phyloP scores from a whole-genome alignment of 2,113 vertebrate species.

The Scophthalmus maximus region DNA sequence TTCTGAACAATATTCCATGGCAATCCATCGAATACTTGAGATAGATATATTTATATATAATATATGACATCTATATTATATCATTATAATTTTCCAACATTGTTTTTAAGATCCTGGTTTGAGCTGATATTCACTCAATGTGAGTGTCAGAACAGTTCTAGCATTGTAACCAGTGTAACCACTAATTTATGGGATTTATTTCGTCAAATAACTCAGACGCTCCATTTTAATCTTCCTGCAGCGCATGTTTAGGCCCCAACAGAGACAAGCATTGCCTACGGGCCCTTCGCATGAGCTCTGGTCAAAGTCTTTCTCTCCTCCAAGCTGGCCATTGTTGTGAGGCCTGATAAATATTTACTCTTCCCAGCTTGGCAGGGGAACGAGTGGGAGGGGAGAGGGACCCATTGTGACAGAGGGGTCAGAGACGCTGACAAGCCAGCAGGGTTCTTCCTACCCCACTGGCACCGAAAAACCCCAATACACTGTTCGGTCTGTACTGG shows the following conservation, averaged over 20 bases:
- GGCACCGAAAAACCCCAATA: constrained; percentile 65
- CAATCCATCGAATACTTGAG: too few species aligned
- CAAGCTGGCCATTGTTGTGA: constrained; percentile 82
- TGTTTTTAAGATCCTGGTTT: not conserved
- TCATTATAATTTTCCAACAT: not conserved
- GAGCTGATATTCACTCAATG: not conserved
- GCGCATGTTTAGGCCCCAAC: constrained; percentile 19
- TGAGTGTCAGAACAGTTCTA: not conserved
- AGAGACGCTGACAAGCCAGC: constrained; percentile 68
- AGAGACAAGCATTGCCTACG: constrained; percentile 26
- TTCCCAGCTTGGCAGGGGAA: constrained; percentile 89
- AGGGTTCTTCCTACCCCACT: constrained; percentile 67
- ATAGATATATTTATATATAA: too few species aligned
- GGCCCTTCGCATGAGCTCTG: constrained; percentile 66
- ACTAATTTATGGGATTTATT: not conserved
- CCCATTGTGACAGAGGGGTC: constrained; percentile 83
- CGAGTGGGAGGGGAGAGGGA: constrained; percentile 77
- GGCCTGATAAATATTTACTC: constrained; percentile 90
- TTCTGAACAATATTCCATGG: not conserved
- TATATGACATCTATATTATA: too few species aligned
- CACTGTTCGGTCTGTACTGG: constrained; percentile 26
- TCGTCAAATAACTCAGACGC: not conserved
- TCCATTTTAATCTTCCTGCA: constrained; percentile 24
- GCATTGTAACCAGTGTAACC: not conserved
- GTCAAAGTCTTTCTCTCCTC: constrained; percentile 81